Evolutionary conservation across 1,140 invertebrate genomes (phyloP), one percentile per base, ranked within the genome.

Genomic region (Papilio helenus): DNA sequence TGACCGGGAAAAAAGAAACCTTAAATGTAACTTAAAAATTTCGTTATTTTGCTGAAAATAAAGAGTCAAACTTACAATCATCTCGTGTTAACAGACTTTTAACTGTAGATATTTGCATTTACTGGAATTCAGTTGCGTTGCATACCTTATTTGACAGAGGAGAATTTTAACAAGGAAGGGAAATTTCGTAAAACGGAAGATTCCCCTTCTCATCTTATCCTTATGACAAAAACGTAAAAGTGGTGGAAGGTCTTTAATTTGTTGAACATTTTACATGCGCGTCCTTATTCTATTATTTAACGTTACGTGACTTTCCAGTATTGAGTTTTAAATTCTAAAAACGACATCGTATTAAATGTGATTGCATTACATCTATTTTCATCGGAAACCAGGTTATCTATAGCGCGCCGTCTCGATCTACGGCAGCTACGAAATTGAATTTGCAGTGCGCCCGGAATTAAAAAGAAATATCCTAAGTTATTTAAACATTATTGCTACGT

Each of bases 301-400:
- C 1, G 58, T 29, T 29, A 26, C 58, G 58, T 23, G 55, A 61
- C n/a, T 65, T 65, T 65, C 58, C 29, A 58, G 51, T 8, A 9
- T 65, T 14, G 23, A 14, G 23, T 65, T 65, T 65, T 26, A 29
- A 65, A 65, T 65, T 65, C 58, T 65, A 65, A 29, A 65, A 65
- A 65, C 58, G 23, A 26, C 23, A 29, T 26, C 58, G 58, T 26
- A 65, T 65, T 65, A 65, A 65, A 65, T 65, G 58, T 29, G 23
- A 65, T 65, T 65, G 58, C 58, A 65, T 65, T 65, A 65, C 58
- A 65, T 65, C 58, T 65, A 65, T 65, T 65, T 65, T 65, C 58
- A 65, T 65, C 58, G 20, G 58, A 65, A 65, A 65, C 58, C 58
- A 65, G 20, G 55, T 61, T 61, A 65, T 26, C 20, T 65, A 26